phyloP scores from a whole-genome alignment of 2,888 invertebrate genomes.

The Mimachlamys varia region DNA sequence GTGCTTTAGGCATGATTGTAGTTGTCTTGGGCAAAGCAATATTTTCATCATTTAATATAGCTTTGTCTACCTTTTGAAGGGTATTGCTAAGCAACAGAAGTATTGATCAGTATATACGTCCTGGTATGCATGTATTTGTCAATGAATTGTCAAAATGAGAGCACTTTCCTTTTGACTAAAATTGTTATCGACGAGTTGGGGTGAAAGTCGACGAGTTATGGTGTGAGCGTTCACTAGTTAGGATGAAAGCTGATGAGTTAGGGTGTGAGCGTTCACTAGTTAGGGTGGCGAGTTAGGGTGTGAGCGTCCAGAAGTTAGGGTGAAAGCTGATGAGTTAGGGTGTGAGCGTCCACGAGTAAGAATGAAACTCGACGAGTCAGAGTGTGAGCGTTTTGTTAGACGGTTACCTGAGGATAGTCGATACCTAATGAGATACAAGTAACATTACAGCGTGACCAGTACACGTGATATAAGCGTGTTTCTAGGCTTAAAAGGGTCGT shows the following conservation, averaged over 20 bases:
- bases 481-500: background rate
- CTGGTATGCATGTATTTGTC: background rate
- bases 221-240: too few species aligned
- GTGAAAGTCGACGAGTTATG: too few species aligned
- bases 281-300: too few species aligned
- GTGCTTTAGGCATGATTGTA: too few species aligned
- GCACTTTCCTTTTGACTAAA: background rate
- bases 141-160: background rate
- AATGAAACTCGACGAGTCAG: background rate
- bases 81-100: background rate
- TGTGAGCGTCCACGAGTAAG: too few species aligned
- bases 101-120: background rate
- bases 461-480: conserved; percentile 11
- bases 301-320: too few species aligned
- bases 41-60: background rate
- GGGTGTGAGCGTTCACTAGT: too few species aligned
- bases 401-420: background rate
- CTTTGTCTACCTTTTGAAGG: background rate
- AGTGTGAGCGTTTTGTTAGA: background rate
- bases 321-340: too few species aligned
- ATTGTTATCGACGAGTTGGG: background rate
- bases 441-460: background rate
- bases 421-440: background rate
- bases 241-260: too few species aligned
- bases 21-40: background rate